phyloP scores from a whole-genome alignment of 2,797 vertebrate genomes.

The Oophaga sylvatica region DNA sequence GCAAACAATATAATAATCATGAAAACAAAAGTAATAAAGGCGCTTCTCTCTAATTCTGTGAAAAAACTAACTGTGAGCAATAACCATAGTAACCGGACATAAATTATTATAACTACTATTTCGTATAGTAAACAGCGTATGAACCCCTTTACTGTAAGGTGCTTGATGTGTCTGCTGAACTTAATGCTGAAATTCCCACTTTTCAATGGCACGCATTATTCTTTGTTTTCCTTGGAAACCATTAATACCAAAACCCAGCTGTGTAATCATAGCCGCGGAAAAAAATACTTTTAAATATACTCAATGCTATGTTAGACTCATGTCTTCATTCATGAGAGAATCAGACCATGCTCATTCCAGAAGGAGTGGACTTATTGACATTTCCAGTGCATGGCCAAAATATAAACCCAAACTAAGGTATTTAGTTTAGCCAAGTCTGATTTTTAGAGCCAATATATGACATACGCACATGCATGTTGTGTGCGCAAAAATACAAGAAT shows the following conservation, averaged over 20 bases:
- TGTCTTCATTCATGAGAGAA: conserved; percentile 63
- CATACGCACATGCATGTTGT: neutral
- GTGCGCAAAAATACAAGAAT: conserved; percentile 12
- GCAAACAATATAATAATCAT: neutral
- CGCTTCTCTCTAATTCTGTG: neutral
- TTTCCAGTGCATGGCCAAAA: conserved; percentile 60
- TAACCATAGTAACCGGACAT: too few relatives aligned
- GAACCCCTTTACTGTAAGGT: neutral
- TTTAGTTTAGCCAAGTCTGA: neutral
- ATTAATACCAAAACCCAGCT: conserved; percentile 66
- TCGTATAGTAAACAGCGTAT: conserved; percentile 2
- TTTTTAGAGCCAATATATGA: neutral
- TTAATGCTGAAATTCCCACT: conserved; percentile 46
- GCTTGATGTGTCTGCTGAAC: conserved; percentile 18
- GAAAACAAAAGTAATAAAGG: neutral
- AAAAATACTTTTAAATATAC: conserved; percentile 62
- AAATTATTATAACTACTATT: neutral
- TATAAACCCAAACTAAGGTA: conserved; percentile 66
- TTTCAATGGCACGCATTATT: conserved; percentile 49
- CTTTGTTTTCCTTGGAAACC: conserved; percentile 64
- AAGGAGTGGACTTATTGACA: conserved; percentile 58
- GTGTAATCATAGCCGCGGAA: conserved; percentile 63
- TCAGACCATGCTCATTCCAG: conserved; percentile 66
- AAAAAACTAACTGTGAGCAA: neutral
- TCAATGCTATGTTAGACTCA: conserved; percentile 63